A percentile compares a stretch with the other conserved stretches of the same genome.
These are phyloP conservation scores for Colletes collaris DNA, from an alignment of 2,888 invertebrate genomes.

Conservation along the genomic window DNA sequence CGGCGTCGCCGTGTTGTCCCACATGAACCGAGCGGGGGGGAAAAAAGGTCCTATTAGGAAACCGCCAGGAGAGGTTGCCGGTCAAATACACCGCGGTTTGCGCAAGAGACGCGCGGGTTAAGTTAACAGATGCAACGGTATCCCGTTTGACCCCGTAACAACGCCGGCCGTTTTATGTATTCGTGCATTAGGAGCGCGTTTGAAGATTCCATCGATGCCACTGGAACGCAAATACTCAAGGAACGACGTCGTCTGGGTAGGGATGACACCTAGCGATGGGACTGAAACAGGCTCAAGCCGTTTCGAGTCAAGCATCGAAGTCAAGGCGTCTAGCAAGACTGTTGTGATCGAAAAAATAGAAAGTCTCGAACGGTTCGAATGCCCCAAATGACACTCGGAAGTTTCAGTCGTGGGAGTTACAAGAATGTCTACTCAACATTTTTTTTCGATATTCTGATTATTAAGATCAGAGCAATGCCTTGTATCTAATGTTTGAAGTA, in stretches of 20 bases:
- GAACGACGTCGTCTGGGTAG: conserved; percentile 12
- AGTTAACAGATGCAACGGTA: conserved; percentile 56
- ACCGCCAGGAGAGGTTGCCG: conserved; percentile 22
- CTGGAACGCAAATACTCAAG: conserved; percentile 40
- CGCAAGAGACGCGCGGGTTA: conserved; percentile 40
- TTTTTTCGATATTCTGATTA: no score
- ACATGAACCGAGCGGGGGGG: background rate
- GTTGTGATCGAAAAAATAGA: no score
- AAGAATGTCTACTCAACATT: no score
- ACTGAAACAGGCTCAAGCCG: no score
- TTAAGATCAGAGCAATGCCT: no score
- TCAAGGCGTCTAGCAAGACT: no score
- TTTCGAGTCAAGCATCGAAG: no score
- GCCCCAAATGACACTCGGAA: no score
- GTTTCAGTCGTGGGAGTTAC: no score
- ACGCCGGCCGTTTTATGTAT: conserved; percentile 49
- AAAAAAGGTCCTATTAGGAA: conserved; percentile 32
- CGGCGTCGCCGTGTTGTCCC: conserved; percentile 30
- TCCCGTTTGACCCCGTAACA: conserved; percentile 56
- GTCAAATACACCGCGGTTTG: conserved; percentile 30
- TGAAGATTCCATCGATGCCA: conserved; percentile 51
- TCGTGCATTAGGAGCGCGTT: conserved; percentile 46
- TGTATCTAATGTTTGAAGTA: no score
- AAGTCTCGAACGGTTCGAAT: no score
- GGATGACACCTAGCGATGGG: conserved; percentile 19